These are phyloP conservation scores for Planiliza haematocheilus DNA, from an alignment of 2,113 vertebrate species.

Conservation along the genomic window DNA sequence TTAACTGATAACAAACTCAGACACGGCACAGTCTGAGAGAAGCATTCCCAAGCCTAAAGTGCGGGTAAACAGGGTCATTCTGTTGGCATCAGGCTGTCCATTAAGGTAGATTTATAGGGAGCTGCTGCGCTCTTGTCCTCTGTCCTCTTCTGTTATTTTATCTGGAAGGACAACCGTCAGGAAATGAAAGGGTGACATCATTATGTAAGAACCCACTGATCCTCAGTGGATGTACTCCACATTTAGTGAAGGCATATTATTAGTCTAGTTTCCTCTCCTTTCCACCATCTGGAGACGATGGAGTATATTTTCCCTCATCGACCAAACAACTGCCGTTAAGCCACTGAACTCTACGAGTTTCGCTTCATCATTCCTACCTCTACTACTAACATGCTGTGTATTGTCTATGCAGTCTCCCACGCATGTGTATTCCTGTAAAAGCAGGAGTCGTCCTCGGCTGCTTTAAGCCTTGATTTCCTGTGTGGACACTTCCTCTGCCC, in stretches of 20 bases:
- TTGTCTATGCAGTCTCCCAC: neutral
- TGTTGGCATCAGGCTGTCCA: conserved; percentile 45
- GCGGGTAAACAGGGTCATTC: conserved; percentile 45
- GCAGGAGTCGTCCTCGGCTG: conserved; percentile 49
- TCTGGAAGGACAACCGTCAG: conserved; percentile 44
- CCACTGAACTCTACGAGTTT: conserved; percentile 1
- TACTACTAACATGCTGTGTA: neutral
- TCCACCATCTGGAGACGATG: conserved; percentile 28
- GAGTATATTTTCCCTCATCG: conserved; percentile 3
- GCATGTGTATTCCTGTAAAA: conserved; percentile 15
- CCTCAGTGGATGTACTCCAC: conserved; percentile 68
- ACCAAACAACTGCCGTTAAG: neutral
- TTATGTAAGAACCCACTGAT: conserved; percentile 62
- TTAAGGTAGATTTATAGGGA: conserved; percentile 58
- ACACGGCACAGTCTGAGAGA: neutral
- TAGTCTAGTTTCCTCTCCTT: conserved; percentile 30
- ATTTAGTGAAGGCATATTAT: conserved; percentile 65
- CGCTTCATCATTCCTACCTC: neutral
- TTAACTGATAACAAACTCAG: conserved; percentile 46
- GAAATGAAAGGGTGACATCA: conserved; percentile 80
- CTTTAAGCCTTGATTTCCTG: conserved; percentile 61
- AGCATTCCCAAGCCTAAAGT: conserved; percentile 2
- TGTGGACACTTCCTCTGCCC: conserved; percentile 42
- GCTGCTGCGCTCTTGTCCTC: conserved; percentile 18
- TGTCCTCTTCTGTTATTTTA: conserved; percentile 40